These are phyloP conservation scores for Dryococelus australis DNA, from an alignment of 2,888 invertebrate genomes.

Conservation along the genomic window DNA sequence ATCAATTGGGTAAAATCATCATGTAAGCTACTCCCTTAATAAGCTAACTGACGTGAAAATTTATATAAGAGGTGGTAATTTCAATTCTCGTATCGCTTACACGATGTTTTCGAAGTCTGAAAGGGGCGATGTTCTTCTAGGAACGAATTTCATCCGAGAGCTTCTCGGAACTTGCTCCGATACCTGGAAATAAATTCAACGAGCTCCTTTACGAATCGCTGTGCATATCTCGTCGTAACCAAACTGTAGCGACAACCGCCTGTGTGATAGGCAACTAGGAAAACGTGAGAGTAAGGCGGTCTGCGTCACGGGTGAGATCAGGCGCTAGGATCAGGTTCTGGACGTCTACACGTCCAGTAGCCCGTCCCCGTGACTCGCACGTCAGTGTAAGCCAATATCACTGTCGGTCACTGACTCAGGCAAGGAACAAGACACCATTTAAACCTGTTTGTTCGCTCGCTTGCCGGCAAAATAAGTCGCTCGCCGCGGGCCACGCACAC, in stretches of 20 bases:
- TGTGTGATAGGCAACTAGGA: not conserved
- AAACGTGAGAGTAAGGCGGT: not conserved
- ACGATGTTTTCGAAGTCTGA: not conserved
- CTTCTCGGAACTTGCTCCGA: not conserved
- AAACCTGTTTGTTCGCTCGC: not conserved
- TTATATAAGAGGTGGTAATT: no score
- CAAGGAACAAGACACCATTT: not conserved
- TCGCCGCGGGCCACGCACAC: no score
- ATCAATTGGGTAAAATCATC: no score
- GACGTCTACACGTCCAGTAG: not conserved
- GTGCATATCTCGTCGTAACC: not conserved
- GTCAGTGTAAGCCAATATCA: not conserved
- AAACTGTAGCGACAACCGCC: not conserved
- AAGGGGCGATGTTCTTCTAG: not conserved
- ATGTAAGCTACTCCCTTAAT: no score
- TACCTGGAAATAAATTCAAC: not conserved
- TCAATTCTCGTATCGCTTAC: no score
- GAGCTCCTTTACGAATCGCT: not conserved
- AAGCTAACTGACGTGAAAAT: no score
- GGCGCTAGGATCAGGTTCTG: not conserved
- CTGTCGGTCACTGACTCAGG: not conserved
- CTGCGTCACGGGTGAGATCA: not conserved
- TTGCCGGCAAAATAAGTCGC: not conserved
- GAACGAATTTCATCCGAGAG: not conserved
- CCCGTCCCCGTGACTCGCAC: no score